Conservation (phyloP, 2,797 vertebrate genomes). For the Tolypeutes matacus region DNA sequence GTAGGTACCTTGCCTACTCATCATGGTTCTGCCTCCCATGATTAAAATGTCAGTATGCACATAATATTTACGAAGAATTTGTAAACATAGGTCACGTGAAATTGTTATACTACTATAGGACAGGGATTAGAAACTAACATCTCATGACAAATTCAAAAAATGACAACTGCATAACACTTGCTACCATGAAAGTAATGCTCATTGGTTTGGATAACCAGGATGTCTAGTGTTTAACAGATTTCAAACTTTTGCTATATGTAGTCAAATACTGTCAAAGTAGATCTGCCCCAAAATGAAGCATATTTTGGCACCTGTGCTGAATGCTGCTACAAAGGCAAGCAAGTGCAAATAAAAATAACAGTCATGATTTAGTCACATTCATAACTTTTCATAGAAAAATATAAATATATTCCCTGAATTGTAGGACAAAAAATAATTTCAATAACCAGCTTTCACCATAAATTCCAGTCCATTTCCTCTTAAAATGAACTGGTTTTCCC, state of each 20-base stretch:
- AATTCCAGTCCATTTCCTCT: slow-evolving; percentile 93
- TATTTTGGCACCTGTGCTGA: slow-evolving; percentile 84
- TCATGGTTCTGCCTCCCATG: slow-evolving; percentile 71
- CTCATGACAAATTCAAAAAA: slow-evolving; percentile 53
- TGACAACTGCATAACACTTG: slow-evolving; percentile 53
- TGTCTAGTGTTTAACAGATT: slow-evolving; percentile 70
- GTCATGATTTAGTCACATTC: slow-evolving; percentile 90
- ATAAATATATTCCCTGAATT: slow-evolving; percentile 97
- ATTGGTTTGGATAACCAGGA: slow-evolving; percentile 51
- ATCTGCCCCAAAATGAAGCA: slow-evolving; percentile 81
- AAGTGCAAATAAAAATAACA: slow-evolving; percentile 90
- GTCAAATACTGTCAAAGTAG: slow-evolving; percentile 79
- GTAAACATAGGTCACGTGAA: slow-evolving; percentile 78
- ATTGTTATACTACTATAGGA: slow-evolving; percentile 54
- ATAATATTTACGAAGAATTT: slow-evolving; percentile 64
- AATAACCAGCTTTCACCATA: slow-evolving; percentile 90
- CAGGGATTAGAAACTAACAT: slow-evolving; percentile 68
- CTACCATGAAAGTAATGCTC: slow-evolving; percentile 77
- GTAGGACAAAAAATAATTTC: slow-evolving; percentile 87
- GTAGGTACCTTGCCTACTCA: slow-evolving; percentile 73
- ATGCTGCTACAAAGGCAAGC: slow-evolving; percentile 87
- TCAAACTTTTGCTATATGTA: slow-evolving; percentile 60
- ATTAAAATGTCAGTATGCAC: slow-evolving; percentile 71
- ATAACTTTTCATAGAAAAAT: slow-evolving; percentile 94
- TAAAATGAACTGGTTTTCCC: slow-evolving; percentile 69